Base-by-base conservation (phyloP, 2,888 invertebrate genomes). In the Caenorhabditis doughertyi region DNA sequence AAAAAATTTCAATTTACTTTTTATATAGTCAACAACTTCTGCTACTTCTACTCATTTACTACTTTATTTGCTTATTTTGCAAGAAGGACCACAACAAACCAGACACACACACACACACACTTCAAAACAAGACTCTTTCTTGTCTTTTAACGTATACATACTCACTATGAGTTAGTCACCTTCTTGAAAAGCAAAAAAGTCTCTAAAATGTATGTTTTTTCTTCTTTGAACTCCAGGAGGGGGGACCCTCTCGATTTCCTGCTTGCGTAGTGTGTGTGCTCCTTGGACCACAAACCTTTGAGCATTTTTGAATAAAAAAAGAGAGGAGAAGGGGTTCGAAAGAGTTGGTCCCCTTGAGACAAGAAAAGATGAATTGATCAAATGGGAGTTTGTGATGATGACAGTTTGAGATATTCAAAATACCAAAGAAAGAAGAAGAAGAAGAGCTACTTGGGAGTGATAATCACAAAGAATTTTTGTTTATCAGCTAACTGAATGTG, bases 171-270 rank as follows among this genome's bases (percentile, higher is more conserved):
- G 62, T 68, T 68, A 68, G 67, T 68, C 51, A 65, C 47, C 21
- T 13, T 25, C 16, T 27, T 53, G 29, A 29, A 47, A 9, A 13
- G 58, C 67, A 25, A 60, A 42, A 60, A 42, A 58, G 58, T 11
- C 67, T 76, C 67, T 49, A 51, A 76, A 68, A 76, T 68, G 77
- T 77, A 62, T 77, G 77, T 68, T 77, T 67, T 74, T 76, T 77
- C 77, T 68, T 77, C 62, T 77, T 68, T 68, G 62, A 68, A 77
- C 68, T n/a, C 68, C 53, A 29, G 16, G 39, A 29, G 29, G 18
- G 11, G 18, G 35, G 32, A 25, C 49, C 51, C 53, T 51, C 76
- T 77, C 77, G 62, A 77, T 77, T 77, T 77, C 77, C 68, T 74
- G 65, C 74, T 65, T 65, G 56, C 65, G 65, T 65, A 74, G 65